These are phyloP conservation scores for Mythimna loreyi DNA, from an alignment of 2,888 invertebrate genomes.

Conservation along the genomic window DNA sequence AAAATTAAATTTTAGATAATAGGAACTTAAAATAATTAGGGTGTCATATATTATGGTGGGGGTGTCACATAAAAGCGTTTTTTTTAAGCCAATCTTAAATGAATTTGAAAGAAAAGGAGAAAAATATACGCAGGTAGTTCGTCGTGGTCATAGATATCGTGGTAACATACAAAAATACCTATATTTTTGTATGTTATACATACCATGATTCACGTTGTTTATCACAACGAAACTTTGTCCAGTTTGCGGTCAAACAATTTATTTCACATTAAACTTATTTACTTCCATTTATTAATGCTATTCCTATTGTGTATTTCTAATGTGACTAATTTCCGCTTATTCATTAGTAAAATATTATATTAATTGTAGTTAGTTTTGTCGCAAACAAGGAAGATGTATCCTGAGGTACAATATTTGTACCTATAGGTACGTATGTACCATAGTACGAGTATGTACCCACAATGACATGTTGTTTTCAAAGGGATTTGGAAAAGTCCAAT, in stretches of 20 bases:
- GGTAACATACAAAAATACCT: too few relatives aligned
- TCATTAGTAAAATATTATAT: constrained; percentile 22
- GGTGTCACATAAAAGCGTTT: too few relatives aligned
- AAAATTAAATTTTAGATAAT: too few relatives aligned
- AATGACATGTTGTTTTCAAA: constrained; percentile 1
- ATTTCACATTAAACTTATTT: constrained; percentile 27
- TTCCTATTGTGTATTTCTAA: constrained; percentile 37
- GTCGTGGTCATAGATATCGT: not conserved
- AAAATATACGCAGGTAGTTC: too few relatives aligned
- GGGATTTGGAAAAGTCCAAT: constrained; percentile 11
- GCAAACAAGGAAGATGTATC: constrained; percentile 38
- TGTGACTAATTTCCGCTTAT: constrained; percentile 45
- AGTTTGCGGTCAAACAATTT: constrained; percentile 46
- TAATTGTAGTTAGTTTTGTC: not conserved
- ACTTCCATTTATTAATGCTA: constrained; percentile 30
- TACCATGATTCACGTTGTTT: constrained; percentile 43
- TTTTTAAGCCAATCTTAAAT: too few relatives aligned
- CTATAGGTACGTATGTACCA: not conserved
- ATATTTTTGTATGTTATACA: not conserved
- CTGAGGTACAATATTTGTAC: not conserved
- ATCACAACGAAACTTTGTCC: constrained; percentile 33
- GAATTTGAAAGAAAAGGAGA: too few relatives aligned
- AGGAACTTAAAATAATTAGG: too few relatives aligned
- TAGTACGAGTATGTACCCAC: not conserved
- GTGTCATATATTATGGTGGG: too few relatives aligned